Evolutionary conservation across 2,888 invertebrate species (phyloP).

Genomic region (Drosophila ezoana): DNA sequence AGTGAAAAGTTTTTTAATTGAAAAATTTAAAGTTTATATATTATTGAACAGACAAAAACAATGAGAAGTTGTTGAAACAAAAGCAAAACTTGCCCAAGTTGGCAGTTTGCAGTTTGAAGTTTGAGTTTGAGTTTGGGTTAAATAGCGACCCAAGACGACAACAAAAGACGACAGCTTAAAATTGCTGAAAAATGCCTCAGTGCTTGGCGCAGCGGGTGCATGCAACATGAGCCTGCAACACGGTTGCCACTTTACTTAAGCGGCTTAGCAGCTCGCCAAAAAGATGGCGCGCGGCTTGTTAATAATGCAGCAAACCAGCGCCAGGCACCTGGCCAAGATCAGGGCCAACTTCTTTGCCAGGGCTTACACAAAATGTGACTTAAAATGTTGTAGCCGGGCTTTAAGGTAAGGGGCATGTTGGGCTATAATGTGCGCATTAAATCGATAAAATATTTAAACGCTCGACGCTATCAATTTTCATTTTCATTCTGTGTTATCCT

Average conservation of each 20-base stretch:
- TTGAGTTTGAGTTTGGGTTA: slow-evolving; percentile 43
- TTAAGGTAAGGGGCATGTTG: slow-evolving; percentile 9
- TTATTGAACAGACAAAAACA: slow-evolving; percentile 54
- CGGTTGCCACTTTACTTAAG: slow-evolving; percentile 62
- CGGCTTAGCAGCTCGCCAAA: slow-evolving; percentile 57
- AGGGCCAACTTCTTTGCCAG: slow-evolving; percentile 8
- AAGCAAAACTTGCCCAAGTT: slow-evolving; percentile 31
- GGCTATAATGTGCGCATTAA: slow-evolving; percentile 56
- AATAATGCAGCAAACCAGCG: slow-evolving; percentile 46
- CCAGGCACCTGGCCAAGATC: slow-evolving; percentile 26
- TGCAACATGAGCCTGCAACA: slow-evolving; percentile 14
- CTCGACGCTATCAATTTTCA: slow-evolving; percentile 73
- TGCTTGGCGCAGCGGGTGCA: slow-evolving; percentile 53
- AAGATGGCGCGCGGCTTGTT: slow-evolving; percentile 55
- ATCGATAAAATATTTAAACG: slow-evolving; percentile 76
- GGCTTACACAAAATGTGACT: slow-evolving; percentile 17
- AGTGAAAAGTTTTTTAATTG: slow-evolving; percentile 82
- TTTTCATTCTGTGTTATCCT: slow-evolving; percentile 62
- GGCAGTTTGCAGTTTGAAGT: slow-evolving; percentile 6
- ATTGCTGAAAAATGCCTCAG: slow-evolving; percentile 39
- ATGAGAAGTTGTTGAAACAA: slow-evolving; percentile 2
- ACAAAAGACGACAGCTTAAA: slow-evolving; percentile 48
- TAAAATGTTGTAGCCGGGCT: slow-evolving; percentile 2
- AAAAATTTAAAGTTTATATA: slow-evolving; percentile 79
- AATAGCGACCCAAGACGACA: slow-evolving; percentile 48